Evolutionary conservation across 1,140 invertebrate species (phyloP), one percentile per base, ranked within the genome.

Genomic region (Mylabris phalerata): DNA sequence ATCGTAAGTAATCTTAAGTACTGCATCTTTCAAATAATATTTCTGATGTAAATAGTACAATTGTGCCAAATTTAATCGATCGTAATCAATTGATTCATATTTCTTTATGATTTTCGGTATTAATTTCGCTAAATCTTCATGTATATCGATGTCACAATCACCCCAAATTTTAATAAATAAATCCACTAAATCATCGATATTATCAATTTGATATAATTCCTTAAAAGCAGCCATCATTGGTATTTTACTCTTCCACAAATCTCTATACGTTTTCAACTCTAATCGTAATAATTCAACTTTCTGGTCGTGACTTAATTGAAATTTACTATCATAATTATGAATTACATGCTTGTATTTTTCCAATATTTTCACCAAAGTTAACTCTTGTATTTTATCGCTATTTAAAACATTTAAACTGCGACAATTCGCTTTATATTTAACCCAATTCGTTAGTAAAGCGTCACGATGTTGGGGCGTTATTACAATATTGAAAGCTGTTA

Each of bases 21-120:
- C n/a, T 0, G 27, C 10, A 10, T 45, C 51, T 10, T 45, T 54
- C 7, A 54, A 11, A 3, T 6, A 3, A n/a, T 54, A 54, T 38
- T 54, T 54, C 26, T 54, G 51, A n/a, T 54, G 42, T 3, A 54
- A 19, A 38, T 38, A 54, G 27, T 54, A 54, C 25, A 54, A 54
- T 9, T 54, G 51, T 1, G 51, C 39, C 3, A 44, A 32, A 32
- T 32, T 32, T 4, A 32, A 7, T 32, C 1, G 32, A 32, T 32
- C 4, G 7, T 32, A 4, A 32, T 32, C 32, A 7, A 7, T 46
- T 7, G 25, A 5, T 38, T 54, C 41, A 2, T 46, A 26, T 25
- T 32, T 24, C 6, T 54, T 46, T 3, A 54, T 46, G 0, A 43
- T 41, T 2, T 38, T 11, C 9, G 32, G 42, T 4, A 54, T 9